A percentile compares a stretch with the other conserved stretches of the same genome.
phyloP scores from a whole-genome alignment of 2,888 invertebrate genomes.

The Leptinotarsa peninsularis region DNA sequence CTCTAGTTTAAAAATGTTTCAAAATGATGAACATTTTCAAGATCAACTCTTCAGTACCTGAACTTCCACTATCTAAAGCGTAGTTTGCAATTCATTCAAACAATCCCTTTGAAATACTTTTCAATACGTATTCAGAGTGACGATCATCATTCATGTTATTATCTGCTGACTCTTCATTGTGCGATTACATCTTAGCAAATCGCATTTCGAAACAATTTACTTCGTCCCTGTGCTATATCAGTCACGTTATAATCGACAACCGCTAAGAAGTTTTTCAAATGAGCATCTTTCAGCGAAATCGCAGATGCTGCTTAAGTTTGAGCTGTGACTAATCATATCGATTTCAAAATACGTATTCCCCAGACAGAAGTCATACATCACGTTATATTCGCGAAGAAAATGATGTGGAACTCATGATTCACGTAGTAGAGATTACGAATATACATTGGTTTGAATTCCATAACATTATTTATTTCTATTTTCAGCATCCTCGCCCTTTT shows the following conservation, averaged over 20 bases:
- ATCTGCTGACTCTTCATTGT: not conserved
- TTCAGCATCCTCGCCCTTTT: not conserved
- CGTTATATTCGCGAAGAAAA: conserved; percentile 2
- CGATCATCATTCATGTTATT: too few species aligned
- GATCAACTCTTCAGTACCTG: too few species aligned
- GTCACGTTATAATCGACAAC: conserved; percentile 23
- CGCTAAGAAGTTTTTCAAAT: conserved; percentile 30
- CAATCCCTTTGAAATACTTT: too few species aligned
- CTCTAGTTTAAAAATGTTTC: too few species aligned
- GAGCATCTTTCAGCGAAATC: conserved; percentile 26
- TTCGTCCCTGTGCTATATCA: conserved; percentile 22
- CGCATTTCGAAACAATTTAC: not conserved
- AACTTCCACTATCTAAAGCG: too few species aligned
- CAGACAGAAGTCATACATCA: conserved; percentile 10
- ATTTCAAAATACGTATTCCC: conserved; percentile 25
- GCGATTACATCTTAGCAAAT: not conserved
- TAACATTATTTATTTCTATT: not conserved
- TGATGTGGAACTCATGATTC: conserved; percentile 1
- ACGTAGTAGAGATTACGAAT: not conserved
- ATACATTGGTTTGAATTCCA: not conserved
- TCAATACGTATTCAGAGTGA: too few species aligned
- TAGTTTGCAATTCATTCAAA: too few species aligned
- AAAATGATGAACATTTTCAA: too few species aligned
- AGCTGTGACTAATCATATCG: conserved; percentile 32
- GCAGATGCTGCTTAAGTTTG: conserved; percentile 23